phyloP scores from a whole-genome alignment of 2,888 invertebrate species.

The Panopea generosa region DNA sequence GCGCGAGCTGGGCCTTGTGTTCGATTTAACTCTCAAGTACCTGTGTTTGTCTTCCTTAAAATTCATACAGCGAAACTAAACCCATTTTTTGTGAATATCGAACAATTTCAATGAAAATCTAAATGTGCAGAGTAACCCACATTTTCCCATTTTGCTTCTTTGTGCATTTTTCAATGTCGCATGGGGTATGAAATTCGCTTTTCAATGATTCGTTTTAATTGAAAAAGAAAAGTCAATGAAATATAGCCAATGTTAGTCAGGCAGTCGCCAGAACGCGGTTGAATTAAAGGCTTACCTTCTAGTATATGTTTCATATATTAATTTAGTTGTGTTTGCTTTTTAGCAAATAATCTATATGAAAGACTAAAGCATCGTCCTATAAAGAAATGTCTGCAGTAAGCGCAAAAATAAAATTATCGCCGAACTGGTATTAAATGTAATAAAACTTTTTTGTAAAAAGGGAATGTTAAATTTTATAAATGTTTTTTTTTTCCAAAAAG shows the following conservation, averaged over 20 bases:
- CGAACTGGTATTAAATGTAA: too few relatives aligned
- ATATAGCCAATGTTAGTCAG: conserved; percentile 32
- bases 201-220: conserved; percentile 60
- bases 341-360: too few relatives aligned
- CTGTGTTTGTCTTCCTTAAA: conserved; percentile 46
- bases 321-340: too few relatives aligned
- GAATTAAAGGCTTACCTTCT: too few relatives aligned
- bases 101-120: conserved; percentile 35
- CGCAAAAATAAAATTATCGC: too few relatives aligned
- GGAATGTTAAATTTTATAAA: too few relatives aligned
- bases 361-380: too few relatives aligned
- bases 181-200: conserved; percentile 37
- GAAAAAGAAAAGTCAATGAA: conserved; percentile 60
- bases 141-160: conserved; percentile 53
- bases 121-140: conserved; percentile 52
- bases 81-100: conserved; percentile 36
- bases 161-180: conserved; percentile 43
- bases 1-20: conserved; percentile 35
- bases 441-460: too few relatives aligned
- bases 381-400: too few relatives aligned
- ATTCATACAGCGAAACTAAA: conserved; percentile 52
- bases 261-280: conserved; percentile 56
- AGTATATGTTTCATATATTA: too few relatives aligned
- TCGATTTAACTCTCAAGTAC: conserved; percentile 54
- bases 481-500: too few relatives aligned